These are phyloP conservation scores for Hypothenemus hampei DNA, from an alignment of 1,140 invertebrate species.

Conservation along the genomic window DNA sequence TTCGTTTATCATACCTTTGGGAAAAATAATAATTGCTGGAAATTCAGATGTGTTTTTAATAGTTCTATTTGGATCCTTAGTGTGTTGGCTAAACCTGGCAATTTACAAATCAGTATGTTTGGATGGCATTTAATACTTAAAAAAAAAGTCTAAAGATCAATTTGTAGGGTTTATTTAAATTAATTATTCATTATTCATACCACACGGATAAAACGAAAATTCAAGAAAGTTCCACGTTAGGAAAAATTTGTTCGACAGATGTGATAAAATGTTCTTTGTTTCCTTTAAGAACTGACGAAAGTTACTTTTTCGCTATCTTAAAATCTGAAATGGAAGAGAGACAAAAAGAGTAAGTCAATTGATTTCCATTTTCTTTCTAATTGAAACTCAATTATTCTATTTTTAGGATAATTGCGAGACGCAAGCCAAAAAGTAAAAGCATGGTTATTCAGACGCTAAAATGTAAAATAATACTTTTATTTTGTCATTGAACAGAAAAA, in stretches of 20 bases:
- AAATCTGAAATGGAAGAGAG: slow-evolving; percentile 18
- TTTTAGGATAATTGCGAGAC: slow-evolving; percentile 10
- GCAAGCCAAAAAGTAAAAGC: slow-evolving; percentile 23
- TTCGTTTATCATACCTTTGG: slow-evolving; percentile 6
- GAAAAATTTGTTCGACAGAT: slow-evolving; percentile 2
- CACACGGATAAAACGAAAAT: slow-evolving; percentile 2
- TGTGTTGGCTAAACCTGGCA: slow-evolving; percentile 10
- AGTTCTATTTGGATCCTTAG: slow-evolving; percentile 4
- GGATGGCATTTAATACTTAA: not conserved
- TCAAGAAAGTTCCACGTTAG: too few species aligned
- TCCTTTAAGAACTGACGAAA: slow-evolving; percentile 15
- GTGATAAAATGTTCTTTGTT: slow-evolving; percentile 23
- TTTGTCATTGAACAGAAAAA: not conserved
- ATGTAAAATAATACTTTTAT: slow-evolving; percentile 5
- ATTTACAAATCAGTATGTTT: slow-evolving; percentile 16
- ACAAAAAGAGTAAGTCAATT: slow-evolving; percentile 11
- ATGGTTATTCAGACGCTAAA: slow-evolving; percentile 26
- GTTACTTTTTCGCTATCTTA: slow-evolving; percentile 6
- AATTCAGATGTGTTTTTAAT: slow-evolving; percentile 2
- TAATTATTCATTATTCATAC: slow-evolving; percentile 10
- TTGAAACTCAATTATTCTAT: not conserved
- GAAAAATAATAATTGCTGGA: not conserved
- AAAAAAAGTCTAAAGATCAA: not conserved
- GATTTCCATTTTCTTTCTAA: not conserved
- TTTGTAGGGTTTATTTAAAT: slow-evolving; percentile 9